Percentiles rank a stretch among this genome's conserved stretches.
Evolutionary conservation across 2,888 invertebrate species (phyloP).

Genomic region (Caenorhabditis sp.): DNA sequence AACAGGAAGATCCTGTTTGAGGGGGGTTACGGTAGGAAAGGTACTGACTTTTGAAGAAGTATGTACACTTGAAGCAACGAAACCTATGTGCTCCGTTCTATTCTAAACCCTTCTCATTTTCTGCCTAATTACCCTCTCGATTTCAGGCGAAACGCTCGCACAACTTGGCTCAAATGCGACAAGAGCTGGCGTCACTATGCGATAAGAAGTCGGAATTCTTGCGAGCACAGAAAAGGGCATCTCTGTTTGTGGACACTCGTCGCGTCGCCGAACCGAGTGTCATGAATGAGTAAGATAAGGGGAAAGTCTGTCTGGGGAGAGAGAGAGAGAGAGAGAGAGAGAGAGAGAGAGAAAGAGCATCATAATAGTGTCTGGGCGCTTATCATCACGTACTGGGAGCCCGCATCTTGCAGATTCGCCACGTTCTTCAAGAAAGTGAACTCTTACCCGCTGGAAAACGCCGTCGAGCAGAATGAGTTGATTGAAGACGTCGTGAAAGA

Average conservation of each 20-base stretch:
- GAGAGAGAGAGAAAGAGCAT: too few species aligned
- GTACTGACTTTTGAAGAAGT: too few species aligned
- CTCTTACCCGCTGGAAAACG: constrained; percentile 12
- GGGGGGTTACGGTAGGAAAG: too few species aligned
- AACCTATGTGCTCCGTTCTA: too few species aligned
- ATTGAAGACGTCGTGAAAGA: constrained; percentile 38
- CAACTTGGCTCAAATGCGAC: constrained; percentile 45
- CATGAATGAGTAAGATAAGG: constrained; percentile 57
- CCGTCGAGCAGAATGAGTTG: constrained; percentile 18
- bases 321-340: too few species aligned
- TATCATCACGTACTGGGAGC: too few species aligned
- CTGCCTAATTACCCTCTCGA: too few species aligned
- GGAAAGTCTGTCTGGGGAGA: background rate
- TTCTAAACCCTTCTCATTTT: background rate
- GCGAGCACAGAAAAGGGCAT: constrained; percentile 56
- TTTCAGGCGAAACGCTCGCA: constrained; percentile 50
- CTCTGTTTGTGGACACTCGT: constrained; percentile 59
- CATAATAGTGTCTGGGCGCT: too few species aligned
- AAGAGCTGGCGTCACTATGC: constrained; percentile 49
- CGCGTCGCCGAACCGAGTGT: constrained; percentile 40
- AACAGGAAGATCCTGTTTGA: too few species aligned
- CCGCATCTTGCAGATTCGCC: constrained; percentile 34
- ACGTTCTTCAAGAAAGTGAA: constrained; percentile 27
- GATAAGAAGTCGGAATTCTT: constrained; percentile 60
- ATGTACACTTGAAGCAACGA: too few species aligned